Evolutionary conservation across 2,797 vertebrate species (phyloP).

Genomic region (Falco columbarius): DNA sequence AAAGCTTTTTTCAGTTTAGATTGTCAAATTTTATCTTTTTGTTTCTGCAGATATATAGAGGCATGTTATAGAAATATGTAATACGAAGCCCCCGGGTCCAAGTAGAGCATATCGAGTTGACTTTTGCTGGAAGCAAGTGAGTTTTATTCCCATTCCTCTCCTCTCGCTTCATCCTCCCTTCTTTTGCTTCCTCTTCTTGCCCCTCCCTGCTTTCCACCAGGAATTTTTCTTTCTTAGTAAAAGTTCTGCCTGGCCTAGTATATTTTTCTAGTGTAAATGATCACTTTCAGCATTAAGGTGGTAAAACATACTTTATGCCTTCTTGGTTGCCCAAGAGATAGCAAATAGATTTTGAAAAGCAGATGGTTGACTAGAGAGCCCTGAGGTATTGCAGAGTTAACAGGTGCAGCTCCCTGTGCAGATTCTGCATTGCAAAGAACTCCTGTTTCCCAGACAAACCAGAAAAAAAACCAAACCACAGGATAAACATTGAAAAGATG

Average conservation of each 20-base stretch:
- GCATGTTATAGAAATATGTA: background rate
- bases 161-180: background rate
- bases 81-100: background rate
- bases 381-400: background rate
- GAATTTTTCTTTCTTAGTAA: background rate
- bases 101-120: background rate
- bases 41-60: background rate
- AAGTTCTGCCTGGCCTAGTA: background rate
- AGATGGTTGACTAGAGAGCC: conserved; percentile 48
- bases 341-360: conserved; percentile 55
- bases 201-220: background rate
- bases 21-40: background rate
- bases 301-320: conserved; percentile 32
- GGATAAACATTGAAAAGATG: background rate
- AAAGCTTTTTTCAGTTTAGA: background rate
- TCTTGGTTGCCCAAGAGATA: conserved; percentile 19
- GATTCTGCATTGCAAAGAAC: background rate
- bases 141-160: background rate
- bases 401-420: conserved; percentile 30
- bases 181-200: background rate
- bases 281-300: conserved; percentile 34
- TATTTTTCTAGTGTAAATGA: background rate
- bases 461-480: background rate
- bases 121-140: conserved; percentile 23
- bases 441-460: background rate